These are phyloP conservation scores for Antheraea mylitta DNA, from an alignment of 1,140 invertebrate species.

Conservation along the genomic window DNA sequence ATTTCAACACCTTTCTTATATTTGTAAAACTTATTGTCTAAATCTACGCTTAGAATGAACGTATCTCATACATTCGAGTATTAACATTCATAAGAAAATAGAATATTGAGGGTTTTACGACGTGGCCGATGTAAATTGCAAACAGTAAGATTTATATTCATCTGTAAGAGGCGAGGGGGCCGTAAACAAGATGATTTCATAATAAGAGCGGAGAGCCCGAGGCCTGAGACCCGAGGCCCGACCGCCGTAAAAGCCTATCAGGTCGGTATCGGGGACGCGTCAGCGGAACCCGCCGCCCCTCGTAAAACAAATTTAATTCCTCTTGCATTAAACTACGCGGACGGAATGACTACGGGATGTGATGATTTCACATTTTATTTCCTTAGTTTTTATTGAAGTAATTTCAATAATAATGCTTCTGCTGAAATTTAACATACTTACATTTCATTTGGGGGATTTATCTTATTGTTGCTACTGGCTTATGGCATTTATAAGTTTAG, in stretches of 20 bases:
- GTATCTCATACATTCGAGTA: neutral
- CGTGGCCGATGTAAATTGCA: conserved; percentile 11
- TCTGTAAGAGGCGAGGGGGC: conserved; percentile 14
- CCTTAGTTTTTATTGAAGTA: conserved; percentile 10
- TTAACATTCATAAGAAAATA: neutral
- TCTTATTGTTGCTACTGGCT: no score
- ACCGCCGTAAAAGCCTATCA: conserved; percentile 26
- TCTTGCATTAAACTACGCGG: conserved; percentile 23
- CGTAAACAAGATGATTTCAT: conserved; percentile 39
- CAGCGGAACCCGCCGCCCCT: conserved; percentile 22
- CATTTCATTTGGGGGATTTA: no score
- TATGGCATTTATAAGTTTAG: no score
- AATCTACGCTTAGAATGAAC: neutral
- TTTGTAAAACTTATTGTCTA: no score
- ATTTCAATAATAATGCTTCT: conserved; percentile 5
- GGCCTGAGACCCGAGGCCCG: neutral
- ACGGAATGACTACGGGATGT: conserved; percentile 21
- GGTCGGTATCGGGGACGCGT: conserved; percentile 22
- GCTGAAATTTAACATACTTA: no score
- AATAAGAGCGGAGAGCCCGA: conserved; percentile 24
- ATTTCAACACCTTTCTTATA: no score
- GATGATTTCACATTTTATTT: conserved; percentile 17
- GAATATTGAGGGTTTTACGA: neutral
- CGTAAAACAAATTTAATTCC: conserved; percentile 37
- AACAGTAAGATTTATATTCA: conserved; percentile 15